These are phyloP conservation scores for Ispidina picta DNA, from an alignment of 2,797 vertebrate species.

Conservation along the genomic window DNA sequence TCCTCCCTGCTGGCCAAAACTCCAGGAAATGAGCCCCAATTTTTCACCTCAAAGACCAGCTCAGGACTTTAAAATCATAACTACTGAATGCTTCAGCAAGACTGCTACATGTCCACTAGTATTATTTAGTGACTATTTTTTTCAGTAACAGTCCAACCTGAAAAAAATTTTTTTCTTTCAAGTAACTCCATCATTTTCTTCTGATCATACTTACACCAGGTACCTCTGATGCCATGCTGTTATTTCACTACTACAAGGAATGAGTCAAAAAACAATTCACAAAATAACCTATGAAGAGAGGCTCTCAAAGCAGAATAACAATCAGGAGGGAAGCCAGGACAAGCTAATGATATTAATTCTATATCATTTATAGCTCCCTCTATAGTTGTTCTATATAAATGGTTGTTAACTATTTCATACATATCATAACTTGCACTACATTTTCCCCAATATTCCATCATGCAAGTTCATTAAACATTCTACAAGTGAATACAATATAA, in stretches of 20 bases:
- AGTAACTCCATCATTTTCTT: not conserved
- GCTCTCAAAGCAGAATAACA: not conserved
- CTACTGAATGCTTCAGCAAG: not conserved
- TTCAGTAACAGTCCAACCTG: not conserved
- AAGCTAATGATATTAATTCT: not conserved
- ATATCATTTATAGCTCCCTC: not conserved
- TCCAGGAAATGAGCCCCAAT: not conserved
- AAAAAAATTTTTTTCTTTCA: not conserved
- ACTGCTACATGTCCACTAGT: not conserved
- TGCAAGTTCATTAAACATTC: not conserved
- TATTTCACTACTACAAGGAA: not conserved
- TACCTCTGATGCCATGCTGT: not conserved
- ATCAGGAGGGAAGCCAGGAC: not conserved
- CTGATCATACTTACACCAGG: not conserved
- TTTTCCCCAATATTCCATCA: not conserved
- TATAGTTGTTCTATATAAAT: not conserved
- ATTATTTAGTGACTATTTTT: not conserved
- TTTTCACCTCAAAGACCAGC: not conserved
- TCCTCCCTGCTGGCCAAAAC: not conserved
- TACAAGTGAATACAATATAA: not conserved
- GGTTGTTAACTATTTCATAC: not conserved
- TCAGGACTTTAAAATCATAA: not conserved
- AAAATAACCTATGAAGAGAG: not conserved
- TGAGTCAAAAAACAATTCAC: not conserved
- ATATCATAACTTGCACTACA: not conserved